Evolutionary conservation across 2,113 vertebrate genomes (phyloP), one percentile per base, ranked within the genome.

Genomic region (Lagopus muta): DNA sequence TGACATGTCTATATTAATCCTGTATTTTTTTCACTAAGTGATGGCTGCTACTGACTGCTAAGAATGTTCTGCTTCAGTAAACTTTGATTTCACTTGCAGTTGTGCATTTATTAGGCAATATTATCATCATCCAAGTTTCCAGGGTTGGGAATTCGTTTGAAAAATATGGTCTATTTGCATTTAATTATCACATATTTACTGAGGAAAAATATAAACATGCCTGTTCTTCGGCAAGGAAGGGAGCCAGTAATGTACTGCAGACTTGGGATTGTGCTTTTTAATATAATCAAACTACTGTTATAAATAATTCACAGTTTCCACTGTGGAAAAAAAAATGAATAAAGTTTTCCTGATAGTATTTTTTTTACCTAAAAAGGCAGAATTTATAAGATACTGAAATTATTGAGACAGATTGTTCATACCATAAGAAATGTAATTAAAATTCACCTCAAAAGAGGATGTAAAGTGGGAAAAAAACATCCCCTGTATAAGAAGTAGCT

Each of bases 61-160:
- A 91, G 83, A 93, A 90, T 81, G 71, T 86, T 91, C 86, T 96
- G 83, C 93, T 92, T 84, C 82, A 81, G 86, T 85, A 96, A 79
- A 89, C 67, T 82, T 77, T 82, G 73, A 86, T 95, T 88, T 77
- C 89, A 91, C 93, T 94, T 96, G 90, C 93, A 92, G 94, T 89
- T 91, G 72, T 82, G 94, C 96, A 94, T 97, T 97, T 96, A 97
- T 97, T 96, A 96, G 93, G 93, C 91, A 96, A 96, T 90, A 93
- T 96, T 95, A 96, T 96, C 92, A 93, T 96, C 95, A 93, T 93
- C 95, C 88, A 96, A 96, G 90, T 94, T 97, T 96, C 87, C 80
- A 96, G 88, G 90, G 90, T 91, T 96, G 92, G 87, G 92, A 97
- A 95, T 95, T 96, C 70, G 9, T 95, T 83, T 95, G 96, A 94